A percentile compares a stretch with the other conserved stretches of the same genome.
phyloP scores from a whole-genome alignment of 2,113 vertebrate genomes.

The Nothobranchius kuhntae region DNA sequence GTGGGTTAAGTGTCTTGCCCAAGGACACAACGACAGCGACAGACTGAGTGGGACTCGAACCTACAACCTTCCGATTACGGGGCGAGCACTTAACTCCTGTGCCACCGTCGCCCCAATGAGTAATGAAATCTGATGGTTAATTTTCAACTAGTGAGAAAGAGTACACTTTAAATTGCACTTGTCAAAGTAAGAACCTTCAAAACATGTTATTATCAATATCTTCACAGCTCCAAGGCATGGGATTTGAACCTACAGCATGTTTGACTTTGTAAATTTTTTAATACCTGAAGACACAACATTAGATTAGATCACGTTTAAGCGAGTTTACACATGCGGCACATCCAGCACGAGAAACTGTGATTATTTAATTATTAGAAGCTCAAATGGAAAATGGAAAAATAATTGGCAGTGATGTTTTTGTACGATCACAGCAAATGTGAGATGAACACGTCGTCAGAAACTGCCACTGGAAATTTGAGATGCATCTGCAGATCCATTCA shows the following conservation, averaged over 20 bases:
- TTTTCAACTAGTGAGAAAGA: background rate
- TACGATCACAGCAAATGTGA: background rate
- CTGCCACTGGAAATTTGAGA: background rate
- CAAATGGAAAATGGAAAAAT: background rate
- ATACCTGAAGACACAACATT: background rate
- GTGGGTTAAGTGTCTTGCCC: too few species aligned
- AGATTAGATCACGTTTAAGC: background rate
- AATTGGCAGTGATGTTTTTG: background rate
- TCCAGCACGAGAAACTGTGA: background rate
- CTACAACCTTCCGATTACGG: too few species aligned
- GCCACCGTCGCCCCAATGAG: too few species aligned
- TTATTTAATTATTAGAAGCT: background rate
- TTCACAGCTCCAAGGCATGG: background rate
- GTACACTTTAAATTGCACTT: background rate
- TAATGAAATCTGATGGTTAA: too few species aligned
- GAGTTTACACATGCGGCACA: conserved; percentile 4
- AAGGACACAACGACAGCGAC: too few species aligned
- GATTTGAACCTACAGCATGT: background rate
- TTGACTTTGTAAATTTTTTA: background rate
- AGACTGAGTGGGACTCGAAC: too few species aligned
- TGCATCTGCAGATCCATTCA: background rate
- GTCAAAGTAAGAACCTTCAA: too few species aligned
- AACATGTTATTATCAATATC: too few species aligned
- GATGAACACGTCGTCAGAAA: background rate
- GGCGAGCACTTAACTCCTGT: too few species aligned